These are phyloP conservation scores for Saccostrea glomerata DNA, from an alignment of 1,140 invertebrate genomes.

Conservation along the genomic window DNA sequence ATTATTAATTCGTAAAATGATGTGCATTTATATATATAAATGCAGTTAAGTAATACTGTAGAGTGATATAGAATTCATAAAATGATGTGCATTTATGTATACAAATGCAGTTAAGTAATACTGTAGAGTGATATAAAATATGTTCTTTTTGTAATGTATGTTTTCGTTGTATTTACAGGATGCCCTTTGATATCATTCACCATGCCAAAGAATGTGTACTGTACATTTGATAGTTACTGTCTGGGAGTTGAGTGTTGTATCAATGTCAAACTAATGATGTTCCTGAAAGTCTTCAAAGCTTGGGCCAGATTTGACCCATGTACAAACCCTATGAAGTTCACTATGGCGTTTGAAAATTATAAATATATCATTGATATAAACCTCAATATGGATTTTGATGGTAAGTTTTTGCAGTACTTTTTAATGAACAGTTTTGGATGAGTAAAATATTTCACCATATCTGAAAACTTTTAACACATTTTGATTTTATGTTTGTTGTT, in stretches of 20 bases:
- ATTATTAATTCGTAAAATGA: too few relatives aligned
- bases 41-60: too few relatives aligned
- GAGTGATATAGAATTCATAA: too few relatives aligned
- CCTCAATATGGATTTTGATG: background rate
- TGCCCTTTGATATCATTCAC: conserved; percentile 64
- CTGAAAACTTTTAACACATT: background rate
- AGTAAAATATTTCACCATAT: background rate
- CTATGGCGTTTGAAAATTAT: conserved; percentile 33
- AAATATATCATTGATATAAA: conserved; percentile 29
- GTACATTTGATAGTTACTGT: conserved; percentile 67
- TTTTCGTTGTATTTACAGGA: conserved; percentile 56
- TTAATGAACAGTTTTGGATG: background rate
- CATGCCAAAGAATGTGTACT: conserved; percentile 65
- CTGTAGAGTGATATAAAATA: too few relatives aligned
- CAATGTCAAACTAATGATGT: conserved; percentile 63
- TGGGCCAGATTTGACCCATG: conserved; percentile 65
- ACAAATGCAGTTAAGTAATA: too few relatives aligned
- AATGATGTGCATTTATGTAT: too few relatives aligned
- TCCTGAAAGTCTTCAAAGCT: conserved; percentile 62
- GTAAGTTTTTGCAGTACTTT: background rate
- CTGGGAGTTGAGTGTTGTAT: conserved; percentile 68
- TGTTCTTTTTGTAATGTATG: background rate
- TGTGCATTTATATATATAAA: too few relatives aligned
- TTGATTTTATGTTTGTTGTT: background rate
- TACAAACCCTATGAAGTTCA: conserved; percentile 4